phyloP scores from a whole-genome alignment of 2,113 vertebrate genomes.

The Arizona elegans region DNA sequence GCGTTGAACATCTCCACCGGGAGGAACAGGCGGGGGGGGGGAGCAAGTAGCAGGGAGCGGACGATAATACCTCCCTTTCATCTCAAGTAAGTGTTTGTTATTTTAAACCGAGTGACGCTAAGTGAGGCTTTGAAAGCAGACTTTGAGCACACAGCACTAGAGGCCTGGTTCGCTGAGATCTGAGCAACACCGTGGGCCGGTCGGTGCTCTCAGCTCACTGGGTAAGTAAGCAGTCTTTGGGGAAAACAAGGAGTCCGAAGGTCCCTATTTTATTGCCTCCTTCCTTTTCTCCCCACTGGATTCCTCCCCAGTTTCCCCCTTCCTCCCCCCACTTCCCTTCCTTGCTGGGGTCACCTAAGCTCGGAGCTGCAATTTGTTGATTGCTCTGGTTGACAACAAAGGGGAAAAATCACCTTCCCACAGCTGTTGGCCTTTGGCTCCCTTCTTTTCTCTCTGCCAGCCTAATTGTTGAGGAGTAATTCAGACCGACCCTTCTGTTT shows the following conservation, averaged over 20 bases:
- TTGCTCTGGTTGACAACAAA: constrained; percentile 10
- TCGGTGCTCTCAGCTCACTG: not conserved
- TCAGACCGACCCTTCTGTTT: not conserved
- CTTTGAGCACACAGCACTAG: not conserved
- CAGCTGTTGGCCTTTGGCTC: not conserved
- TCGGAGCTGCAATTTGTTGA: constrained; percentile 1
- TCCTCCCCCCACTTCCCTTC: not conserved
- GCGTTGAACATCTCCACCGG: not conserved
- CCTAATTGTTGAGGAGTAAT: not conserved
- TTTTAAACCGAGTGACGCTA: not conserved
- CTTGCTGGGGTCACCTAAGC: not conserved
- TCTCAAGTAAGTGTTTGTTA: not conserved
- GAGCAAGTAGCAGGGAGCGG: accelerated
- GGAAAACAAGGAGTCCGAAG: not conserved
- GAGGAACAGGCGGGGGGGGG: not conserved
- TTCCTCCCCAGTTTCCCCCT: not conserved
- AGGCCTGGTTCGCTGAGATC: not conserved
- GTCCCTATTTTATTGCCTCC: not conserved
- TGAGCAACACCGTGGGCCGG: not conserved
- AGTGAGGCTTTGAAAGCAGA: not conserved
- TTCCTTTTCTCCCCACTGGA: not conserved
- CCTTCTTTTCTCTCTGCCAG: not conserved
- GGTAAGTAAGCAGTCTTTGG: not conserved
- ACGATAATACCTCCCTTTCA: not conserved
- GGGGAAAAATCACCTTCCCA: not conserved